Base-by-base conservation (phyloP, 2,797 vertebrate species). In the Thripadectes ignobilis region DNA sequence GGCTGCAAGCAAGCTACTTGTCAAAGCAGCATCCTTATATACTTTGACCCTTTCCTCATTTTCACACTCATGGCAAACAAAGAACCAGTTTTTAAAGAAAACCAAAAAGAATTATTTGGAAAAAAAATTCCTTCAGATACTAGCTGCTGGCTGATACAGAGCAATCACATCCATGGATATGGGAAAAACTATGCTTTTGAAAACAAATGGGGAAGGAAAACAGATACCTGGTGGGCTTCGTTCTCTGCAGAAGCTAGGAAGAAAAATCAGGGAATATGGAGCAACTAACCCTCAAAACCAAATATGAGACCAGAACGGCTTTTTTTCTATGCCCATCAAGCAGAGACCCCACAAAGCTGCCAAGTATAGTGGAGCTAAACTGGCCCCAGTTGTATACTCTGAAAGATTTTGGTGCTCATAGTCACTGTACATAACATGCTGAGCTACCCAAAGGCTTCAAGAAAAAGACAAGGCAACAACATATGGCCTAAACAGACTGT, bases 401-500 rank as follows among this genome's bases (percentile, higher is more conserved):
- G 59, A 85, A 74, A 83, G 62, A 83, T 55, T 86, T 16, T 71
- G 54, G 67, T 72, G 48, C 46, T 88, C 72, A 51, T 61, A 14
- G n/a, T 52, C 32, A 72, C 16, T 4, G 26, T 54, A 82, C 4
- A 10, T 51, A 92, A 54, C 51, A 78, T 6, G 19, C 78, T 82
- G 48, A 77, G 73, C 65, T 81, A 88, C 91, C 80, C 86, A 74
- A 71, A 58, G 77, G 52, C 71, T 82, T 81, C 74, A 85, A 71
- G 84, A 78, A 87, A 91, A 85, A 49, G 79, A 93, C 79, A 75
- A 79, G 58, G 65, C 30, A 91, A 92, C 76, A 74, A 85, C 92
- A 92, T 93, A 91, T 85, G 91, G 94, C 80, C 83, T 71, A 94
- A 88, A 85, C 66, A 77, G 29, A 71, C 72, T 75, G 29, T 66